Evolutionary conservation across 1,140 invertebrate species (phyloP).

Genomic region (Eurosta solidaginis): DNA sequence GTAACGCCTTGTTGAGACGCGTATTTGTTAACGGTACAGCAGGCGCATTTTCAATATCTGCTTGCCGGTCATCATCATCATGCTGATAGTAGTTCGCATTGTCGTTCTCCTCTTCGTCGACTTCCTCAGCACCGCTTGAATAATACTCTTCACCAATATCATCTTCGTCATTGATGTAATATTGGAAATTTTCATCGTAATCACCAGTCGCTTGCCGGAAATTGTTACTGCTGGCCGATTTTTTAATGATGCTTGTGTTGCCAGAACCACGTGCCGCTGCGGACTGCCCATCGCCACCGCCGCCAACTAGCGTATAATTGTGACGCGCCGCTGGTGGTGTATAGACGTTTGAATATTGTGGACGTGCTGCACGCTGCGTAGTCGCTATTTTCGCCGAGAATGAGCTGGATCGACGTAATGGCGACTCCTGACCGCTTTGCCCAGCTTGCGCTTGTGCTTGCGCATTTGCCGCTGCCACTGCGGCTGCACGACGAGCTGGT

Average conservation of each 20-base stretch:
- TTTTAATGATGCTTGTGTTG: slow-evolving; percentile 43
- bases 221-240: slow-evolving; percentile 58
- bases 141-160: slow-evolving; percentile 52
- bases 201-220: slow-evolving; percentile 55
- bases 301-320: slow-evolving; percentile 39
- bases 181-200: slow-evolving; percentile 57
- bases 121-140: slow-evolving; percentile 51
- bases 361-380: slow-evolving; percentile 46
- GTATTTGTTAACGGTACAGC: slow-evolving; percentile 61
- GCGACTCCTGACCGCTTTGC: slow-evolving; percentile 42
- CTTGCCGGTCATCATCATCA: not conserved
- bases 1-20: slow-evolving; percentile 64
- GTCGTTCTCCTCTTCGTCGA: slow-evolving; percentile 34
- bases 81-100: slow-evolving; percentile 18
- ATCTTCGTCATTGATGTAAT: slow-evolving; percentile 58
- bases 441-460: slow-evolving; percentile 20
- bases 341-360: slow-evolving; percentile 54
- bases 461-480: slow-evolving; percentile 13
- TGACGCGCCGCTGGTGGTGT: slow-evolving; percentile 54
- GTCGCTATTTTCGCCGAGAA: slow-evolving; percentile 39
- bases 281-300: not conserved
- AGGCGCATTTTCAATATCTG: slow-evolving; percentile 8
- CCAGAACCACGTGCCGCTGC: slow-evolving; percentile 31
- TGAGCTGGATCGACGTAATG: slow-evolving; percentile 55
- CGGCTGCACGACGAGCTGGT: slow-evolving; percentile 19